These are phyloP conservation scores for Mercenaria mercenaria DNA, from an alignment of 1,140 invertebrate genomes.

Conservation along the genomic window DNA sequence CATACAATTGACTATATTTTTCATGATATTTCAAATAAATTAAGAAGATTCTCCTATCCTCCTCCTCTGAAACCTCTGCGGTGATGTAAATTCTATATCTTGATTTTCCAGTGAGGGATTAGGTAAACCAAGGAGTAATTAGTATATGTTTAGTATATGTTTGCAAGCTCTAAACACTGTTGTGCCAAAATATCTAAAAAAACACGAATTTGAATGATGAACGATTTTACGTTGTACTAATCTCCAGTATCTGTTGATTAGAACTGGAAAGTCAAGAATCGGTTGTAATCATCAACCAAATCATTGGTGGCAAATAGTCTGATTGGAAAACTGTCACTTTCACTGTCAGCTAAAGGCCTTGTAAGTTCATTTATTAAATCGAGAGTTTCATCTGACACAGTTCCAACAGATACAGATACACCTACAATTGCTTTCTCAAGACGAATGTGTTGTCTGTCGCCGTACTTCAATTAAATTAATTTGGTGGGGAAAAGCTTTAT, in stretches of 20 bases:
- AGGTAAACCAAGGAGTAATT: too few relatives aligned
- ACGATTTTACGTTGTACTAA: neutral
- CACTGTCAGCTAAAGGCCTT: neutral
- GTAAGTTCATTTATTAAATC: neutral
- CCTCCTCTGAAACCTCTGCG: too few relatives aligned
- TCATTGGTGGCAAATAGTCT: constrained; percentile 43
- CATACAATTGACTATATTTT: too few relatives aligned
- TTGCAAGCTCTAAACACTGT: too few relatives aligned
- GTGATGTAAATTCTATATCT: too few relatives aligned
- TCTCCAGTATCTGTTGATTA: constrained; percentile 10
- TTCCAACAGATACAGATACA: neutral
- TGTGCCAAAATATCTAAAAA: too few relatives aligned
- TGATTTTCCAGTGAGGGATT: too few relatives aligned
- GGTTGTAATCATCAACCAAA: constrained; percentile 11
- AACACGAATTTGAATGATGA: too few relatives aligned
- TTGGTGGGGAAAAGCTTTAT: constrained; percentile 11
- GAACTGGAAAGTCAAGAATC: neutral
- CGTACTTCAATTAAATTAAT: neutral
- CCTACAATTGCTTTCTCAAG: constrained; percentile 3
- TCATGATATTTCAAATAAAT: too few relatives aligned
- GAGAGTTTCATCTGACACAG: neutral
- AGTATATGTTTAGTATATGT: too few relatives aligned
- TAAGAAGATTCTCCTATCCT: too few relatives aligned
- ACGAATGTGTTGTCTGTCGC: neutral
- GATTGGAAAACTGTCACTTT: neutral